Evolutionary conservation across 2,113 vertebrate genomes (phyloP), one percentile per base, ranked within the genome.

Genomic region (Melanocharis versteri): DNA sequence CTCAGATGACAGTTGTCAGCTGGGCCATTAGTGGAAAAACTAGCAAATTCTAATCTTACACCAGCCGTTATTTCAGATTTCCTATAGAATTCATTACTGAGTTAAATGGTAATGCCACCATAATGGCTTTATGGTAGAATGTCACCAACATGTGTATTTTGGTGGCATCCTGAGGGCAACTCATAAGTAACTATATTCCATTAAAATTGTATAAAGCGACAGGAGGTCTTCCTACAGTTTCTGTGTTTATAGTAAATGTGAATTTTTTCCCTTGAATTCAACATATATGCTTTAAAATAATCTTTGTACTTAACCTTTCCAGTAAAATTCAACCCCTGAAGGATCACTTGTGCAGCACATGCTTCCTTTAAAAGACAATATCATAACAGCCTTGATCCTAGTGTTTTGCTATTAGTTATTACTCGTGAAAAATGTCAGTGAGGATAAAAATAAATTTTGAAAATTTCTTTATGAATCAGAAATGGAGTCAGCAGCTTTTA

Each of bases 401-500:
- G 60, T 1, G 1, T 20, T 80, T 75, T 51, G 58, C 64, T 70
- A 35, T 58, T 64, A 66, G 71, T 62, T 81, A 78, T 31, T 54
- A 51, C 50, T 71, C 4, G 5, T n/a, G 62, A 72, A 88, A 90
- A 78, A 73, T 48, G 68, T 58, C 87, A 81, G 58, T 8, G 50
- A 84, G 56, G 51, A 86, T 40, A 75, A 93, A 86, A 94, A 31
- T 27, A 60, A 58, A 42, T 47, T 79, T 5, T 73, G 93, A 94
- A 86, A 18, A 23, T 5, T 62, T 62, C 75, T 93, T 94, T 80
- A 44, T 56, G 71, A 93, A 94, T 94, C 60, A 60, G 69, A 90
- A 95, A 96, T 69, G 70, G 45, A 90, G 96, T 85, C 60, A 88
- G 76, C 76, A 87, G 92, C 58, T 94, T 96, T 86, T 66, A 91